phyloP scores from a whole-genome alignment of 2,888 invertebrate genomes.

The Alcis repandata region DNA sequence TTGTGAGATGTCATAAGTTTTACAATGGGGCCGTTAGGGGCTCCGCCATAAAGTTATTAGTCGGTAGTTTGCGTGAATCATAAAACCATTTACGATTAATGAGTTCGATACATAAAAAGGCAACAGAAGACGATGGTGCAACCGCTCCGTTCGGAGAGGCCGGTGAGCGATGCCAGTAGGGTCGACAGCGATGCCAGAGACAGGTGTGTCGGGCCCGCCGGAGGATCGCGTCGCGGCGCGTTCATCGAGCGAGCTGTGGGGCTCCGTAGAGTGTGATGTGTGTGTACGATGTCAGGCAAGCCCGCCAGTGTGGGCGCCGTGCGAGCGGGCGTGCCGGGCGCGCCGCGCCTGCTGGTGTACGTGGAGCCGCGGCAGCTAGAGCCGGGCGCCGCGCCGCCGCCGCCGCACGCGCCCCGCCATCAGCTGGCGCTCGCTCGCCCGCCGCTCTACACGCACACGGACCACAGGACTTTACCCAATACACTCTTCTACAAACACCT shows the following conservation, averaged over 20 bases:
- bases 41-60: conserved; percentile 82
- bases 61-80: conserved; percentile 64
- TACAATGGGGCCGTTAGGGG: conserved; percentile 82
- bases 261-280: conserved; percentile 89
- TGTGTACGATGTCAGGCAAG: conserved; percentile 92
- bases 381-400: conserved; percentile 77
- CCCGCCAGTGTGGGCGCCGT: conserved; percentile 90
- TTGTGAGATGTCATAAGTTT: conserved; percentile 67
- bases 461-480: conserved; percentile 61
- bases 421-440: conserved; percentile 60
- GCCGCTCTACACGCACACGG: conserved; percentile 53
- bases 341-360: conserved; percentile 85
- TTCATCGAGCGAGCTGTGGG: conserved; percentile 79
- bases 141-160: conserved; percentile 65
- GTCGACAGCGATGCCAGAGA: conserved; percentile 76
- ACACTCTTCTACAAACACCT: conserved; percentile 71
- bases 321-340: conserved; percentile 82
- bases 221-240: conserved; percentile 70
- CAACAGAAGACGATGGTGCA: conserved; percentile 76
- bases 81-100: conserved; percentile 79
- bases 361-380: conserved; percentile 85
- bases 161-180: conserved; percentile 77
- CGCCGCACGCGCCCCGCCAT: conserved; percentile 68
- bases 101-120: conserved; percentile 68
- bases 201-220: conserved; percentile 62